Conservation (phyloP, 35 echinoderm and acorn worm genomes). For the Apostichopus japonicus region DNA sequence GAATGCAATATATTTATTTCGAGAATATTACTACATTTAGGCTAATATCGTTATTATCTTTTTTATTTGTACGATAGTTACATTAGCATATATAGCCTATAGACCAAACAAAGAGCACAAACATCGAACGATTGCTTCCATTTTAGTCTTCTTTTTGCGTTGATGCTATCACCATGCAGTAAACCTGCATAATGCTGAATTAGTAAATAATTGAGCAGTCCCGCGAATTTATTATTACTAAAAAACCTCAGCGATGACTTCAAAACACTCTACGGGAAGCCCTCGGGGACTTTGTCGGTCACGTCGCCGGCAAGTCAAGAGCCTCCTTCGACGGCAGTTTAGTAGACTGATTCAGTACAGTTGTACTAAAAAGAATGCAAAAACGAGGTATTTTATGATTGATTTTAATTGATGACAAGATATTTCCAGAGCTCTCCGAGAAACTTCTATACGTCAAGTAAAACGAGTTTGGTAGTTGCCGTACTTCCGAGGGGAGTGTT, state of each 20-base stretch:
- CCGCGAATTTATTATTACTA: conserved; percentile 35
- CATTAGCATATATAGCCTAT: too few relatives aligned
- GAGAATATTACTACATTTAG: too few relatives aligned
- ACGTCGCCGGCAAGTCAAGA: conserved; percentile 49
- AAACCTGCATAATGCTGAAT: conserved; percentile 48
- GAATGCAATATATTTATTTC: too few relatives aligned
- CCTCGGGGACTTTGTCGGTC: conserved; percentile 49
- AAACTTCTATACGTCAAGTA: not conserved
- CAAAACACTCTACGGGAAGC: conserved; percentile 39
- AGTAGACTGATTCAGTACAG: conserved; percentile 27
- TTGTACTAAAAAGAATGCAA: too few relatives aligned
- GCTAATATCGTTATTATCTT: too few relatives aligned
- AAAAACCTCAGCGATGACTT: conserved; percentile 45
- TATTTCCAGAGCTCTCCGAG: conserved; percentile 23
- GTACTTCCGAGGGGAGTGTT: conserved; percentile 14
- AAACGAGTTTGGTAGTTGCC: conserved; percentile 7
- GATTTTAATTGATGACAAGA: conserved; percentile 57
- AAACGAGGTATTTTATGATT: conserved; percentile 48
- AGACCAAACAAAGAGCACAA: too few relatives aligned
- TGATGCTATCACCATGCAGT: not conserved
- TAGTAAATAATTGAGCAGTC: conserved; percentile 53
- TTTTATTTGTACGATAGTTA: too few relatives aligned
- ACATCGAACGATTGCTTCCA: too few relatives aligned
- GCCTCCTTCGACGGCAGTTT: conserved; percentile 43
- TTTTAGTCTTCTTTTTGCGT: not conserved